Evolutionary conservation across 2,888 invertebrate genomes (phyloP), one percentile per base, ranked within the genome.

Genomic region (Cheilosia vulpina): DNA sequence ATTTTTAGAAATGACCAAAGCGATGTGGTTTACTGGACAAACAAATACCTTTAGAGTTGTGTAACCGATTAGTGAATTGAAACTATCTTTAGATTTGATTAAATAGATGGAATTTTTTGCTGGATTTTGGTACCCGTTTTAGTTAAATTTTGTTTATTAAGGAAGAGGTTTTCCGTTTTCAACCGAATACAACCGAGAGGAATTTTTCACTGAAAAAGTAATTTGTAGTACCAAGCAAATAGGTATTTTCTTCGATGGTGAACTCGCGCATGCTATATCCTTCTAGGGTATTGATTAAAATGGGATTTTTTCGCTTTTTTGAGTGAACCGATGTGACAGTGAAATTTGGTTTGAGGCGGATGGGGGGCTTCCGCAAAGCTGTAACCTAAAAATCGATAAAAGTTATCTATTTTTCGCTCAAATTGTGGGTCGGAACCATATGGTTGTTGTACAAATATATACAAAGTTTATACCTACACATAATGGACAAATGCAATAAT

Each of bases 171-270:
- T 71, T 58, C 60, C 43, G 58, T 52, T 71, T 77, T 87, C 77
- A 90, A 91, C 91, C 90, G 88, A 88, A 89, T 89, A 89, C 90
- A 90, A 89, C 90, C 90, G 90, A 90, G 91, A 91, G 90, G 89
- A 90, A 91, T 90, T 90, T 91, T 91, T 91, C 90, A 91, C 91
- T 91, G 91, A 90, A 84, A 80, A 72, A 53, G 52, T 75, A 58
- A 58, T 50, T 50, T 63, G 45, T 75, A 47, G 58, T 71, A 43
- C 52, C 31, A 63, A 69, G 53, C 53, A 55, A 60, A 60, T 69
- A 76, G 69, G 84, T 84, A 80, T 75, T 65, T 65, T 43, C n/a
- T 60, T 82, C 21, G 69, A 50, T 53, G 43, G 57, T 52, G 63
- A 73, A 58, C 53, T 80, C 80, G 84, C 84, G 84, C 84, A 84